Conservation (phyloP, 2,888 invertebrate species). For the Synanthedon vespiformis region DNA sequence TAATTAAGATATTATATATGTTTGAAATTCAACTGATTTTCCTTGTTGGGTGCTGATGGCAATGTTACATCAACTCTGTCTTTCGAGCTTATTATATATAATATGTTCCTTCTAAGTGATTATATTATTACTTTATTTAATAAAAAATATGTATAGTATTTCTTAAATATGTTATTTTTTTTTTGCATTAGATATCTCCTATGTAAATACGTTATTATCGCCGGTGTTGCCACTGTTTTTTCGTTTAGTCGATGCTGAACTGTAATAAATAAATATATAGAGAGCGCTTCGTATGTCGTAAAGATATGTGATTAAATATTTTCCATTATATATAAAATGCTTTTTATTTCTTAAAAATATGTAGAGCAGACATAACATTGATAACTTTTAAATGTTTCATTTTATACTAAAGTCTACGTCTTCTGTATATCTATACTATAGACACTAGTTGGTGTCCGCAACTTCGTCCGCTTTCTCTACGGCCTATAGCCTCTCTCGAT, state of each 20-base stretch:
- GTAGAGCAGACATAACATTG: too few relatives aligned
- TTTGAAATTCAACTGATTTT: too few relatives aligned
- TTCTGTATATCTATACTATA: too few relatives aligned
- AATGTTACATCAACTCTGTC: not conserved
- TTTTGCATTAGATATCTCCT: not conserved
- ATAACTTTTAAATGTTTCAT: too few relatives aligned
- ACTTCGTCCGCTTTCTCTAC: too few relatives aligned
- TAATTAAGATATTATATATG: too few relatives aligned
- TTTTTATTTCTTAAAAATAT: too few relatives aligned
- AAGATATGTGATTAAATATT: not conserved
- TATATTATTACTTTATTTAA: not conserved
- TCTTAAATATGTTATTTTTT: not conserved
- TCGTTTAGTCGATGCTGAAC: not conserved
- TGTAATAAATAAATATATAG: not conserved
- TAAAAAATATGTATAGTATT: not conserved
- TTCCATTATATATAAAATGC: not conserved
- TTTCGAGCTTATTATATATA: not conserved
- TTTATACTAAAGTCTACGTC: too few relatives aligned
- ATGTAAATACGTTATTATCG: not conserved
- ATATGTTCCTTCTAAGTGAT: not conserved
- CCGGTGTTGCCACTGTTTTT: not conserved
- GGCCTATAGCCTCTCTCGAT: too few relatives aligned
- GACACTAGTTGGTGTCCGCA: too few relatives aligned
- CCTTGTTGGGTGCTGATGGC: not conserved
- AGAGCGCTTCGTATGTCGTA: not conserved